A percentile compares a stretch with the other conserved stretches of the same genome.
Evolutionary conservation across 2,888 invertebrate species (phyloP).

Genomic region (Achlya flavicornis): DNA sequence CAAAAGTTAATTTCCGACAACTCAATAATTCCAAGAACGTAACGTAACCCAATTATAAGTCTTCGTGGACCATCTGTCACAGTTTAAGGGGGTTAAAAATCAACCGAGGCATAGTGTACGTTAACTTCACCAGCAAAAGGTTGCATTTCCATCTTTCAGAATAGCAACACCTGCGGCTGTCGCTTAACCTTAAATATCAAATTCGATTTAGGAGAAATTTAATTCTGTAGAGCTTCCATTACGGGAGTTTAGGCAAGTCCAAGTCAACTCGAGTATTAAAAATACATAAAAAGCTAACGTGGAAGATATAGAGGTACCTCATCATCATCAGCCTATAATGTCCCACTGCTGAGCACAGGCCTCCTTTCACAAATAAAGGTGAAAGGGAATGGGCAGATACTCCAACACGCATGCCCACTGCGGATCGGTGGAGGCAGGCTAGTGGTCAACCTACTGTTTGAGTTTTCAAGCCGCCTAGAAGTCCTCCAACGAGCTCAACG

Average conservation of each 20-base stretch:
- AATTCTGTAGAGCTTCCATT: slow-evolving; percentile 1
- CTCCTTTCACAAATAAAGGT: no score
- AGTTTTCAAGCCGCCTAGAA: no score
- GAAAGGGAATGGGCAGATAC: no score
- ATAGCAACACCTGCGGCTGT: neutral
- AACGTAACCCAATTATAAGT: slow-evolving; percentile 38
- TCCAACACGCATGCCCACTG: no score
- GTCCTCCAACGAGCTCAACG: no score
- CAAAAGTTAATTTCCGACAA: neutral
- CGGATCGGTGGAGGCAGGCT: no score
- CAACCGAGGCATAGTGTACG: neutral
- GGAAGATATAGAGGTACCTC: no score
- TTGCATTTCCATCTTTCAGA: neutral
- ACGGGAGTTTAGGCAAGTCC: neutral
- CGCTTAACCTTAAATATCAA: neutral
- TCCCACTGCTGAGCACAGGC: no score
- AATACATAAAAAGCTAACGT: no score
- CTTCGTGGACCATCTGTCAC: slow-evolving; percentile 28
- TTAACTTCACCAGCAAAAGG: neutral
- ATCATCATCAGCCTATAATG: no score
- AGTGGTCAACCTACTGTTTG: no score
- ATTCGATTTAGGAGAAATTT: slow-evolving; percentile 6
- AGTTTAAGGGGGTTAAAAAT: neutral
- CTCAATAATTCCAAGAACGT: slow-evolving; percentile 29
- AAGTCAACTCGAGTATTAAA: neutral